phyloP scores from a whole-genome alignment of 1,140 invertebrate genomes.

The Anoplolepis gracilipes region DNA sequence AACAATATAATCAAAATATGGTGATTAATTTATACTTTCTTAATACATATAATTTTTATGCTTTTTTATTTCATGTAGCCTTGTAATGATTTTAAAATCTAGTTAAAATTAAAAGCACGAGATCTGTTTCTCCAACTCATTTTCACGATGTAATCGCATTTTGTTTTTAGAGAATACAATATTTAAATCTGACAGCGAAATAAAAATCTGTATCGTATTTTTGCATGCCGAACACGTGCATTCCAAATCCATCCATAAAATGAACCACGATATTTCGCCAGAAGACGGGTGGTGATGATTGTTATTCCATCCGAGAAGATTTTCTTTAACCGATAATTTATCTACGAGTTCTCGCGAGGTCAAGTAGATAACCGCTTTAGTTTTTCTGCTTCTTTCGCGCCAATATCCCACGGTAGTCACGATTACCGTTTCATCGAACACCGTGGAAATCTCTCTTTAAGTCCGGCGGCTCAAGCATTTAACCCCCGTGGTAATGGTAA shows the following conservation, averaged over 20 bases:
- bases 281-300: constrained; percentile 12
- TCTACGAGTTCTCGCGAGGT: constrained; percentile 43
- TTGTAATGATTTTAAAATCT: too few species aligned
- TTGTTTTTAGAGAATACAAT: not conserved
- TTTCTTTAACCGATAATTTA: constrained; percentile 55
- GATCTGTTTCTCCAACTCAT: not conserved
- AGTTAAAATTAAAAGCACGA: constrained; percentile 12
- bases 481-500: constrained; percentile 55
- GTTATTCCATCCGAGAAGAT: constrained; percentile 35
- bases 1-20: not conserved
- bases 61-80: not conserved
- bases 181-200: constrained; percentile 41
- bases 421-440: constrained; percentile 29
- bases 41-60: not conserved
- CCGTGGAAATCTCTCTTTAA: constrained; percentile 63
- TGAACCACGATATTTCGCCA: constrained; percentile 9
- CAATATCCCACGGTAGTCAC: constrained; percentile 39
- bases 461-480: constrained; percentile 65
- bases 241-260: constrained; percentile 33
- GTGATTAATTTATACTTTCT: not conserved
- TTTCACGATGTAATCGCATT: not conserved
- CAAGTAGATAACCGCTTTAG: constrained; percentile 50
- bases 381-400: constrained; percentile 21
- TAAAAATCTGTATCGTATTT: constrained; percentile 23
- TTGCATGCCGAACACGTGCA: constrained; percentile 35